These are phyloP conservation scores for Solenopsis invicta DNA, from an alignment of 1,140 invertebrate genomes.

Conservation along the genomic window DNA sequence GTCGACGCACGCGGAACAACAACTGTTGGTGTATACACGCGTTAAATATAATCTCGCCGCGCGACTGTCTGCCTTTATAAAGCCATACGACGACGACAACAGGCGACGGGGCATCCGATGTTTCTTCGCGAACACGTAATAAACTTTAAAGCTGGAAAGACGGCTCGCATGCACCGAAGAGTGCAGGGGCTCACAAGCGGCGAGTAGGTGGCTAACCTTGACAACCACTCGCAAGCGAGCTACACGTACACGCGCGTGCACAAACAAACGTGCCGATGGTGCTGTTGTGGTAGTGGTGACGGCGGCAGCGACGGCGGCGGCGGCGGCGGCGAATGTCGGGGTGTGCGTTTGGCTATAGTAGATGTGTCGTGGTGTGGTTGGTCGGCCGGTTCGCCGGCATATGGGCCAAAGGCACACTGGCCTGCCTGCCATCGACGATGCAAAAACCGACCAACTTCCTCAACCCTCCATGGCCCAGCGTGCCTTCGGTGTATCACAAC, in stretches of 20 bases:
- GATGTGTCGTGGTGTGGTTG: conserved; percentile 29
- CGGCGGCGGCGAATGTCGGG: neutral
- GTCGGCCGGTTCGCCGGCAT: conserved; percentile 59
- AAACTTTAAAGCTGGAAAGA: conserved; percentile 73
- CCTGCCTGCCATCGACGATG: conserved; percentile 45
- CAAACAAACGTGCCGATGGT: neutral
- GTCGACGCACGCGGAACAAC: conserved; percentile 63
- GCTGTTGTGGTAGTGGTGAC: neutral
- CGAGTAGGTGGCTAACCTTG: conserved; percentile 84
- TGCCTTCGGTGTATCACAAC: conserved; percentile 44
- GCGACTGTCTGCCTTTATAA: conserved; percentile 43
- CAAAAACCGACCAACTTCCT: conserved; percentile 61
- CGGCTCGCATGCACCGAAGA: conserved; percentile 66
- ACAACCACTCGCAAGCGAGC: conserved; percentile 75
- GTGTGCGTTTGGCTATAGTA: conserved; percentile 36
- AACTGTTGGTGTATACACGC: conserved; percentile 17
- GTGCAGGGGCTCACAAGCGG: conserved; percentile 65
- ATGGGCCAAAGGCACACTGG: conserved; percentile 67
- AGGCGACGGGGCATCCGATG: conserved; percentile 30
- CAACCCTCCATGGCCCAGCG: conserved; percentile 22
- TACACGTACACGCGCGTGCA: conserved; percentile 39
- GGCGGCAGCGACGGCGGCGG: neutral
- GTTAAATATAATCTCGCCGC: conserved; percentile 36
- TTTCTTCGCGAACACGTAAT: conserved; percentile 58
- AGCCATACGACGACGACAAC: conserved; percentile 41